phyloP scores from a whole-genome alignment of 2,888 invertebrate species.

The Calameuta idolon region DNA sequence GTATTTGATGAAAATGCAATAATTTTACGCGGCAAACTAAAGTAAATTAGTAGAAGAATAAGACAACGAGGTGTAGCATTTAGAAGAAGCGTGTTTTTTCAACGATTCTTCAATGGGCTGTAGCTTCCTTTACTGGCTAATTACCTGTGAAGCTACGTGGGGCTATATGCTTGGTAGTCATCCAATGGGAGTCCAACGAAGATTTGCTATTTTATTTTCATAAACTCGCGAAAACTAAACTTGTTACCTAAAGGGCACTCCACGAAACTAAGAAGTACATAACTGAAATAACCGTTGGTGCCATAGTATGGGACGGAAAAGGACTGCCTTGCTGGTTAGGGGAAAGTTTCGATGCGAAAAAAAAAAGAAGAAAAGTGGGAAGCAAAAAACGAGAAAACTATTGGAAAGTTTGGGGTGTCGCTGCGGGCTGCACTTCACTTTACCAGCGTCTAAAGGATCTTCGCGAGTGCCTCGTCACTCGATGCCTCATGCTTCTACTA shows the following conservation, averaged over 20 bases:
- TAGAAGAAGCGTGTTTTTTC: background rate
- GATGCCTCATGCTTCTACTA: background rate
- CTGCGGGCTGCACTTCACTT: constrained; percentile 23
- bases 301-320: background rate
- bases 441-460: background rate
- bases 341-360: constrained; percentile 19
- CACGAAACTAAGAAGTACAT: constrained; percentile 21
- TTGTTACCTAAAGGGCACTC: constrained; percentile 23
- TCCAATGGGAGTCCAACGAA: background rate
- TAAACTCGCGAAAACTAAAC: constrained; percentile 18
- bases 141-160: background rate
- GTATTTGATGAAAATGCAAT: background rate
- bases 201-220: constrained; percentile 8
- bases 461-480: constrained; percentile 1
- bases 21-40: background rate
- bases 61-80: background rate
- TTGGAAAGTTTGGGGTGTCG: constrained; percentile 21
- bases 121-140: background rate
- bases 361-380: constrained; percentile 2
- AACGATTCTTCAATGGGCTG: background rate
- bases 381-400: constrained; percentile 17
- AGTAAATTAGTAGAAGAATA: background rate
- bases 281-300: constrained; percentile 23
- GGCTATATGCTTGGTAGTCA: background rate
- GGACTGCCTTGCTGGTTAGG: constrained; percentile 13